Evolutionary conservation across 2,888 invertebrate species (phyloP), one percentile per base, ranked within the genome.

Genomic region (Andrena chrysosceles): DNA sequence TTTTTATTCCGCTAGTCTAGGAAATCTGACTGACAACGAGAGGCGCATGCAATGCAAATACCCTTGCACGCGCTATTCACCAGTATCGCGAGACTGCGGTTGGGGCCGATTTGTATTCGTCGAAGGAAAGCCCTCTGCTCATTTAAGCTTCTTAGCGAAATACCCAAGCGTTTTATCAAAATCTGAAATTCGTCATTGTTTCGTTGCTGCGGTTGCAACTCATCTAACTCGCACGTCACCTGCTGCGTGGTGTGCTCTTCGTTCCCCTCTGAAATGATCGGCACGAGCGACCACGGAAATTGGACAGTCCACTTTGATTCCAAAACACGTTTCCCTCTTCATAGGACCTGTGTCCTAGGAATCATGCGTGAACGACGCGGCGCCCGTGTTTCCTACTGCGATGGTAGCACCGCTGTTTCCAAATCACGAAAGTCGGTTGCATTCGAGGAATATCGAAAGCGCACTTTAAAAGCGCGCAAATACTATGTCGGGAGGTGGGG

Each of bases 1-100:
- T 54, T 73, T 62, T 77, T 66, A 73, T 77, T 48, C 56, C 67
- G 60, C 8, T 68, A 76, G 75, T 75, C 67, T 67, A 75, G 82
- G 77, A 87, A 88, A 85, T 86, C 82, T 84, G 86, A 86, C 81
- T 85, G 83, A 88, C 88, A 85, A 86, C 83, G 76, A 68, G 69
- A 59, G 64, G 8, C 70, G 70, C 64, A 77, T 75, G 72, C 77
- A 80, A 88, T 88, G 85, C 87, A 83, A 77, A 84, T 82, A 74
- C 48, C 4, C 10, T 33, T 64, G 68, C 77, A 88, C 87, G 86
- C 54, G 88, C 87, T 88, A 87, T 88, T 88, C 88, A 87, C 75
- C 59, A 84, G 69, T 60, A 76, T 49, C 59, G 73, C 63, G 70
- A 66, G 62, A 56, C 63, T 49, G 77, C 70, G 86, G 78, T 78